phyloP scores from a whole-genome alignment of 1,140 invertebrate genomes.

The Hycleus cichorii region DNA sequence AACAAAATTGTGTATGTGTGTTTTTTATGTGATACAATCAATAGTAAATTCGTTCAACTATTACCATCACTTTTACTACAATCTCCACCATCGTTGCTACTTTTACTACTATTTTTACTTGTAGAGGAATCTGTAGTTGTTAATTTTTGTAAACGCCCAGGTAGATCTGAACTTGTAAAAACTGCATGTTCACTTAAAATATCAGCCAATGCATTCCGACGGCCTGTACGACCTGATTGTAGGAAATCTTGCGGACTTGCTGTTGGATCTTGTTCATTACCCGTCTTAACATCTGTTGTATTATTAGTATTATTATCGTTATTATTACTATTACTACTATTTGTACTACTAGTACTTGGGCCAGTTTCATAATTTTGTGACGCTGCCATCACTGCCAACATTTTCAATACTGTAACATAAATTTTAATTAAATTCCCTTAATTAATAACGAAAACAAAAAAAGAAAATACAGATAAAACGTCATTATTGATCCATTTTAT shows the following conservation, averaged over 20 bases:
- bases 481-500: too few species aligned
- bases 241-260: conserved; percentile 54
- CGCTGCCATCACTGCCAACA: conserved; percentile 33
- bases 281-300: neutral
- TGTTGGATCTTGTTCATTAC: neutral
- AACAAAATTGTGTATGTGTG: too few species aligned
- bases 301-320: conserved; percentile 6
- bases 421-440: too few species aligned
- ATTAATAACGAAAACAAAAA: too few species aligned
- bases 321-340: neutral
- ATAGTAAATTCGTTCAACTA: too few species aligned
- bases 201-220: conserved; percentile 64
- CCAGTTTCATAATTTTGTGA: conserved; percentile 7
- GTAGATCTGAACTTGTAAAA: conserved; percentile 55
- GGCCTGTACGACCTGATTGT: conserved; percentile 59
- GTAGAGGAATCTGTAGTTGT: conserved; percentile 45
- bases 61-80: too few species aligned
- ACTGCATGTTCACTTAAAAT: conserved; percentile 51
- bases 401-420: conserved; percentile 27
- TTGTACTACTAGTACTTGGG: conserved; percentile 3
- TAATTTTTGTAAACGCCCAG: conserved; percentile 53
- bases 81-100: too few species aligned
- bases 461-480: too few species aligned
- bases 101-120: neutral
- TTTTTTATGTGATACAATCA: too few species aligned